A percentile compares a stretch with the other conserved stretches of the same genome.
Conservation (phyloP, 2,113 vertebrate genomes). For the Glaucomys volans region DNA sequence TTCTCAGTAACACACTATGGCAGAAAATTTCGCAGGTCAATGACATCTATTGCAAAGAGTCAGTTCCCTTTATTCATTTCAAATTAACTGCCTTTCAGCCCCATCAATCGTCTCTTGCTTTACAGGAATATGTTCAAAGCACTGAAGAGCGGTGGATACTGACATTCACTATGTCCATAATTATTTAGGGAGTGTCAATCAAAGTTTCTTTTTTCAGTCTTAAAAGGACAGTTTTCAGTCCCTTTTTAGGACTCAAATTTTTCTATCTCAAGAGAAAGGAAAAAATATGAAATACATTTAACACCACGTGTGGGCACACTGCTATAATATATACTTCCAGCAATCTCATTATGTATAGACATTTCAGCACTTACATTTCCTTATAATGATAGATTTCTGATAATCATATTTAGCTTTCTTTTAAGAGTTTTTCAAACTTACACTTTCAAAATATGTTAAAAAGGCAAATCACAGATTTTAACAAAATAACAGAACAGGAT, state of each 20-base stretch:
- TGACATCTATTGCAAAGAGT: slow-evolving; percentile 27
- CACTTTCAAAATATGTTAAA: not conserved
- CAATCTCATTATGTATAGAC: not conserved
- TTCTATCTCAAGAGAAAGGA: not conserved
- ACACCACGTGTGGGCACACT: not conserved
- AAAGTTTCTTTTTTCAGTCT: not conserved
- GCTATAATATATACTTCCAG: not conserved
- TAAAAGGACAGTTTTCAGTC: slow-evolving; percentile 17
- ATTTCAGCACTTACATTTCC: not conserved
- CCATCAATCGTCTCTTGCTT: slow-evolving; percentile 52
- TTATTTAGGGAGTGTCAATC: not conserved
- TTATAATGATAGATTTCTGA: not conserved
- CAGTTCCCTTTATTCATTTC: slow-evolving; percentile 54
- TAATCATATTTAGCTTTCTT: not conserved
- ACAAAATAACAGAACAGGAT: not conserved
- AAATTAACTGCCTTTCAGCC: slow-evolving; percentile 53
- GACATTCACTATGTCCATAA: not conserved
- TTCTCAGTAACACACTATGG: not conserved
- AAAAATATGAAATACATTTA: not conserved
- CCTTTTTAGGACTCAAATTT: not conserved
- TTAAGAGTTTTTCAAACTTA: not conserved
- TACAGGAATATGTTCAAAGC: slow-evolving; percentile 6
- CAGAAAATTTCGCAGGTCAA: slow-evolving; percentile 49
- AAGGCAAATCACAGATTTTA: not conserved
- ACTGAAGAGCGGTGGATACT: not conserved